Evolutionary conservation across 2,888 invertebrate genomes (phyloP), one percentile per base, ranked within the genome.

Genomic region (Sphecodes monilicornis): DNA sequence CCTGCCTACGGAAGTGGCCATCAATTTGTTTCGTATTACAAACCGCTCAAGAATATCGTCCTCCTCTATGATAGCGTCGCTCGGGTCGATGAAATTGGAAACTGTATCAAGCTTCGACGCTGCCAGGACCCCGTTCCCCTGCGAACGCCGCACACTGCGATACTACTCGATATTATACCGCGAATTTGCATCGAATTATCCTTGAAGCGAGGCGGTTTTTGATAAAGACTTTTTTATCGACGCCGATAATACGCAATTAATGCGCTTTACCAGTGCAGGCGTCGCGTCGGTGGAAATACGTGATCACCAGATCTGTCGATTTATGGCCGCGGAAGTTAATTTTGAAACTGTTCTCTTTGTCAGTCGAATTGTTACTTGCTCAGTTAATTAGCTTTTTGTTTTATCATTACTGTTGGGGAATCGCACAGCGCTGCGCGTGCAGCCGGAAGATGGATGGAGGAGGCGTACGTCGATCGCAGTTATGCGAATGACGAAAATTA

Each of bases 1-100:
- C 50, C 68, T 66, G 78, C 46, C 41, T 60, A 13, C 50, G 83
- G 57, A 88, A 88, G 78, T 78, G 80, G 74, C 86, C 64, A 84
- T 73, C 84, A 79, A 86, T 88, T 88, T 84, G 86, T 88, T 77
- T 86, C 50, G 82, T 79, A 73, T 78, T 71, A 70, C 75, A 86
- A 60, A 70, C 60, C 57, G 72, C 73, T 79, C 66, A 72, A 72
- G 60, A 78, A 78, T 78, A 86, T 88, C 43, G 72, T 76, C 70
- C 32, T 78, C 68, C 77, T 66, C 66, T 50, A 22, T 54, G 64
- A 66, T 73, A 75, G 50, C 69, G 57, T 75, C 76, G 32, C 41
- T 1, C 72, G 22, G 36, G 74, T 73, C 73, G 70, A 22, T 36
- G 72, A 78, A 83, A 84, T 84, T 72, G 86, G 39, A 78, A 75